Conservation (phyloP, 2,888 invertebrate species). For the Cephus runcator region DNA sequence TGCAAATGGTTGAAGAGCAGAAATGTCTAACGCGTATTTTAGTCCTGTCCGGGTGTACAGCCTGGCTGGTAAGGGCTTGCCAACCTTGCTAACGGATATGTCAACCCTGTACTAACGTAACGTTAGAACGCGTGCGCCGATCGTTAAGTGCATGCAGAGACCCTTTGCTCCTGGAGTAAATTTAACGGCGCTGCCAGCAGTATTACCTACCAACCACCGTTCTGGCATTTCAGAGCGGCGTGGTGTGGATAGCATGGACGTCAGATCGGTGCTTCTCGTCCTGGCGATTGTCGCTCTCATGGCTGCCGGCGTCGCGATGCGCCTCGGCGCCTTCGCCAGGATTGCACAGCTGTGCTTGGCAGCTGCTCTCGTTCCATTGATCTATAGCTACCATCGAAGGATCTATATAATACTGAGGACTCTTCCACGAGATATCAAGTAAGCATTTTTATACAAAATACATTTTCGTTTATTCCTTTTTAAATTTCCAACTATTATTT, state of each 20-base stretch:
- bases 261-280: conserved; percentile 52
- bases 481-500: background rate
- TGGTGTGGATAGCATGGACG: conserved; percentile 48
- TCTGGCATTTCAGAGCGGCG: conserved; percentile 21
- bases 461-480: background rate
- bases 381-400: conserved; percentile 55
- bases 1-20: background rate
- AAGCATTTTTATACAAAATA: conserved; percentile 29
- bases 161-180: background rate
- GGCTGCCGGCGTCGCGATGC: conserved; percentile 51
- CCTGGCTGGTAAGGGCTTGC: background rate
- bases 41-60: background rate
- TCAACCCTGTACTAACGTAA: background rate
- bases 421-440: conserved; percentile 59
- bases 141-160: conserved; percentile 30
- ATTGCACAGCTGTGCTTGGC: conserved; percentile 51
- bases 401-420: conserved; percentile 55
- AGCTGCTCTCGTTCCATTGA: conserved; percentile 47
- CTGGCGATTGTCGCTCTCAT: conserved; percentile 53
- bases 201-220: background rate
- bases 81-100: background rate
- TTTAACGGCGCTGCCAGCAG: background rate
- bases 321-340: conserved; percentile 48
- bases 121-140: conserved; percentile 10
- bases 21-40: background rate